A percentile compares a stretch with the other conserved stretches of the same genome.
Conservation (phyloP, 2,888 invertebrate genomes). For the Cryptocephalus moraei region DNA sequence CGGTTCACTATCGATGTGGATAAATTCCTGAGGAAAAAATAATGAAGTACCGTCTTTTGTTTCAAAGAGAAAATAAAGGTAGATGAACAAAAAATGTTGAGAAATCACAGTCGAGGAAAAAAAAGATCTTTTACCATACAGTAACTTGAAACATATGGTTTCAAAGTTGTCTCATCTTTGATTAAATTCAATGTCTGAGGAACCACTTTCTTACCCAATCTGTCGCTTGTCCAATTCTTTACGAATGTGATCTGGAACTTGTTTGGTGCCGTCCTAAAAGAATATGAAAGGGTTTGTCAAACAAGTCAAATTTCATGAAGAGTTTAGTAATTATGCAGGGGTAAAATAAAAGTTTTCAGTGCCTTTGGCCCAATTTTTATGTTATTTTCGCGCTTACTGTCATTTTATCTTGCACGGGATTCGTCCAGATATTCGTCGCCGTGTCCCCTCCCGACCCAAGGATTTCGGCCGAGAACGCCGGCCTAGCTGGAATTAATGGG, state of each 20-base stretch:
- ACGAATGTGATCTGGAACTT: slow-evolving; percentile 53
- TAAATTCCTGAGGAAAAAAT: background rate
- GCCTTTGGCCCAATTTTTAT: background rate
- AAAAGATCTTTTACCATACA: too few species aligned
- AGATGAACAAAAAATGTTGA: too few species aligned
- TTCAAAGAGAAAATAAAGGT: too few species aligned
- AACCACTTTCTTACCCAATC: slow-evolving; percentile 49
- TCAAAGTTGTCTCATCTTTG: too few species aligned
- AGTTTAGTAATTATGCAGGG: too few species aligned
- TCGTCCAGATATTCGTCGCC: slow-evolving; percentile 61
- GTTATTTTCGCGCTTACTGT: slow-evolving; percentile 25
- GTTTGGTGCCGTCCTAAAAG: slow-evolving; percentile 18
- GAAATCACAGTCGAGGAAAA: too few species aligned
- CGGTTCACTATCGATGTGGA: slow-evolving; percentile 6
- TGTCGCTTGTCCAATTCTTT: slow-evolving; percentile 52
- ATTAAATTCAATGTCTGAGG: too few species aligned
- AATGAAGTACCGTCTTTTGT: background rate
- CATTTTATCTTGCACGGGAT: slow-evolving; percentile 43
- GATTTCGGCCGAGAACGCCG: slow-evolving; percentile 54
- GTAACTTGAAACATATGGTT: too few species aligned
- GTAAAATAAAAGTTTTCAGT: background rate
- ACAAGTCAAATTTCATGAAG: background rate
- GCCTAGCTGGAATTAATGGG: slow-evolving; percentile 68
- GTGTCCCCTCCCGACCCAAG: slow-evolving; percentile 25
- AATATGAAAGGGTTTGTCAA: background rate